Conservation (phyloP, 1,140 invertebrate genomes). For the Nebria ingens region DNA sequence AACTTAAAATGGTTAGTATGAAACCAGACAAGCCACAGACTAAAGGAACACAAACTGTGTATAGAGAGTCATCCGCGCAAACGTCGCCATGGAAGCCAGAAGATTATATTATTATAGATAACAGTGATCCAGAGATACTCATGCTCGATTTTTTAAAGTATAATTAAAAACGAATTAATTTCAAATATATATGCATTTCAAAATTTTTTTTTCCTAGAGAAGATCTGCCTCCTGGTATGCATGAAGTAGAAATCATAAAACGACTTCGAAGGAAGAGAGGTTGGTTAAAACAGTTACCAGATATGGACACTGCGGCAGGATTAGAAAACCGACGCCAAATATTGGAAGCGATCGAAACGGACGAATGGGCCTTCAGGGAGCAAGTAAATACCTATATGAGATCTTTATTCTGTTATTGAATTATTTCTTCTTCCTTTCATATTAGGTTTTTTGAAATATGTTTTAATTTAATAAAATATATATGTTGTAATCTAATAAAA, state of each 20-base stretch:
- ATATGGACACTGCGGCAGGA: conserved; percentile 36
- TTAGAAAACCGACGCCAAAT: conserved; percentile 42
- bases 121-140: conserved; percentile 46
- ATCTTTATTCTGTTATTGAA: too few species aligned
- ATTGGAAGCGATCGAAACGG: conserved; percentile 49
- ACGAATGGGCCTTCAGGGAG: conserved; percentile 56
- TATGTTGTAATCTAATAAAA: background rate
- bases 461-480: conserved; percentile 1
- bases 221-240: conserved; percentile 49
- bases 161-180: too few species aligned
- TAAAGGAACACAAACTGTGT: conserved; percentile 55
- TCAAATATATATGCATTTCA: conserved; percentile 29
- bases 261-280: conserved; percentile 43
- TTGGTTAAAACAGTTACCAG: conserved; percentile 45
- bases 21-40: conserved; percentile 23
- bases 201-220: conserved; percentile 40
- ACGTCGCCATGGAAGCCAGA: conserved; percentile 66
- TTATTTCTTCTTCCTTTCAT: too few species aligned
- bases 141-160: conserved; percentile 50
- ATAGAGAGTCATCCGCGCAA: conserved; percentile 64
- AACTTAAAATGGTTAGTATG: background rate
- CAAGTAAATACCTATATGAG: conserved; percentile 35
- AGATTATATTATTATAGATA: conserved; percentile 40
- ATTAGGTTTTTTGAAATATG: conserved; percentile 21
- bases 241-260: conserved; percentile 54